phyloP scores from a whole-genome alignment of 2,113 vertebrate genomes.

The Micronisus gabar region DNA sequence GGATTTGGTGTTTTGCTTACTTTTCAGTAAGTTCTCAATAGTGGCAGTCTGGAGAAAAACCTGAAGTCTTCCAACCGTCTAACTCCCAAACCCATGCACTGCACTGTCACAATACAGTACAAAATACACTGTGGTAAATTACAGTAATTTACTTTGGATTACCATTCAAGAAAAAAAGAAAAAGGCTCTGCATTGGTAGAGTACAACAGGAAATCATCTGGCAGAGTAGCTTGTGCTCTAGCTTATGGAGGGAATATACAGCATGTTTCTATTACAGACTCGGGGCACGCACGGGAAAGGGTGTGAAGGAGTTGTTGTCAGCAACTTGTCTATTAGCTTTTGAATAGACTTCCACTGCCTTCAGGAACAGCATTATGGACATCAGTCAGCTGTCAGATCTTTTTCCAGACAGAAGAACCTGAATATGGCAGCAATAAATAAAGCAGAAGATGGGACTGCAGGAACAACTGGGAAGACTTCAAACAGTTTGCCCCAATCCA shows the following conservation, averaged over 20 bases:
- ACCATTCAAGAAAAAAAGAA: background rate
- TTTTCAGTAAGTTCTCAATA: background rate
- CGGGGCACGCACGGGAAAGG: background rate
- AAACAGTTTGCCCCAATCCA: background rate
- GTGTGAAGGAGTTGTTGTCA: slow-evolving; percentile 53
- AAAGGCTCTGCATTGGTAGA: background rate
- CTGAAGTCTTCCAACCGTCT: background rate
- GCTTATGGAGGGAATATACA: background rate
- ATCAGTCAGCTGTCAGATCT: slow-evolving; percentile 12
- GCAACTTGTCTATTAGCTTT: slow-evolving; percentile 37
- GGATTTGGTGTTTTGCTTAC: background rate
- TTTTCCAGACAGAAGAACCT: slow-evolving; percentile 24
- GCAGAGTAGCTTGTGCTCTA: background rate
- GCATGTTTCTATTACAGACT: slow-evolving; percentile 16
- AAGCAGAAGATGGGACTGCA: background rate
- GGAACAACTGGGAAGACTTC: background rate
- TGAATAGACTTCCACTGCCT: slow-evolving; percentile 21
- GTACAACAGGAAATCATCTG: slow-evolving; percentile 20
- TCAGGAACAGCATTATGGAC: background rate
- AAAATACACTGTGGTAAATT: background rate
- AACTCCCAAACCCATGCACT: background rate
- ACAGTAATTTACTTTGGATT: background rate
- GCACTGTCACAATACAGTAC: background rate
- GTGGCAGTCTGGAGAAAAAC: background rate
- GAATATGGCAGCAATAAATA: background rate